Evolutionary conservation across 2,797 vertebrate species (phyloP).

Genomic region (Chloroceryle inda): DNA sequence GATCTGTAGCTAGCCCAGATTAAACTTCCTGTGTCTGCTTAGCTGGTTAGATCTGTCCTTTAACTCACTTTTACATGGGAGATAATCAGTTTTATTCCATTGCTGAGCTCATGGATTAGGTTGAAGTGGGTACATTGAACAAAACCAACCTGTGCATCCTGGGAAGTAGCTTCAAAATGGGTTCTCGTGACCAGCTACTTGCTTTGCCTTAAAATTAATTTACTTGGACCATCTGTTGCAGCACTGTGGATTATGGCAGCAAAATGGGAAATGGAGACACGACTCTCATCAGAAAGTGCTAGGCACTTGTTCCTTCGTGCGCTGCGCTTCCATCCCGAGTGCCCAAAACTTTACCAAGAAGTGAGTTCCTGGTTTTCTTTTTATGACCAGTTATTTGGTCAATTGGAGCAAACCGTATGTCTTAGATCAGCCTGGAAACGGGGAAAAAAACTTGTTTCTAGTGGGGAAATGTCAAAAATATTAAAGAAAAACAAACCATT

Average conservation of each 20-base stretch:
- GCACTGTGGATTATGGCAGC: slow-evolving; percentile 98
- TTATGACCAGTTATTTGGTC: neutral
- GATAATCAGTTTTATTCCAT: neutral
- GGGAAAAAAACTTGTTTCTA: neutral
- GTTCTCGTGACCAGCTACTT: neutral
- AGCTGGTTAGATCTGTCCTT: neutral
- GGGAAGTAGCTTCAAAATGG: neutral
- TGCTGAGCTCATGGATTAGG: neutral
- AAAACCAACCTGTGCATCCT: neutral
- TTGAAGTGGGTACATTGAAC: neutral
- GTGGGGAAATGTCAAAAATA: neutral
- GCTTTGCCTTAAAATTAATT: neutral
- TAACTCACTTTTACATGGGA: neutral
- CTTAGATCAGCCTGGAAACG: neutral
- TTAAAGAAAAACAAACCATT: neutral
- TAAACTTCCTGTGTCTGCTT: neutral
- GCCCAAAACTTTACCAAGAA: slow-evolving; percentile 94
- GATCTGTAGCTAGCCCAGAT: neutral
- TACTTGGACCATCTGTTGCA: slow-evolving; percentile 49
- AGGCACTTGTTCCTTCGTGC: slow-evolving; percentile 95
- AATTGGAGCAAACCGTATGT: neutral
- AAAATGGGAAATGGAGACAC: slow-evolving; percentile 96
- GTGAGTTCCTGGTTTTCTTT: slow-evolving; percentile 76
- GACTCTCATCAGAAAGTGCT: slow-evolving; percentile 91
- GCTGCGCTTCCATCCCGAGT: slow-evolving; percentile 93